phyloP scores from a whole-genome alignment of 2,113 vertebrate genomes.

The Lota lota region DNA sequence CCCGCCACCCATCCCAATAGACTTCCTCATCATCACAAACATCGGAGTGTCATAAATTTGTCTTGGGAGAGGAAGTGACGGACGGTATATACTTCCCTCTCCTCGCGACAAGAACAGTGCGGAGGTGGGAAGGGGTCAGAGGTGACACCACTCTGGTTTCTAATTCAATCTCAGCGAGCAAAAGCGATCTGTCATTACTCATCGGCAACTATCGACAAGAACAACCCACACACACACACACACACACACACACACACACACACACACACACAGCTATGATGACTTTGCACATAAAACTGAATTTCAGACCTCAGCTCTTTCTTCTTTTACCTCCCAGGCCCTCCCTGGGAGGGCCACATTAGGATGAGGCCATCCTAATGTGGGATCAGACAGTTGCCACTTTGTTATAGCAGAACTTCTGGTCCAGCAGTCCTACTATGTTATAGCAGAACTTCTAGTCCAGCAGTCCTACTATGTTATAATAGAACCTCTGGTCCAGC shows the following conservation, averaged over 20 bases:
- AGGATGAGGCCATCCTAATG: no score
- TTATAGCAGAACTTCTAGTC: no score
- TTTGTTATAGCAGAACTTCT: no score
- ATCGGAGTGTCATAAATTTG: constrained; percentile 32
- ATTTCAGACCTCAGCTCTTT: constrained; percentile 16
- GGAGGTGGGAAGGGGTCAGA: constrained; percentile 50
- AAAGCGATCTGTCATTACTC: constrained; percentile 66
- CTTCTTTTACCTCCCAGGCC: constrained; percentile 42
- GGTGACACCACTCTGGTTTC: constrained; percentile 54
- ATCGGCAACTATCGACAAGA: constrained; percentile 53
- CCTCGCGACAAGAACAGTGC: constrained; percentile 14
- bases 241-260: background rate
- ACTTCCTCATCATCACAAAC: constrained; percentile 27
- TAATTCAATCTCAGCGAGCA: constrained; percentile 65
- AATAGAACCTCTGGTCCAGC: no score
- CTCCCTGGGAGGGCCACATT: constrained; percentile 46
- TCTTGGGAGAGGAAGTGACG: background rate
- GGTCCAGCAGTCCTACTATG: no score
- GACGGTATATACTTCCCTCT: constrained; percentile 32
- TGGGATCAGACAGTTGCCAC: no score
- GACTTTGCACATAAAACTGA: constrained; percentile 38
- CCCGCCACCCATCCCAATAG: constrained; percentile 10
- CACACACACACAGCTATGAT: constrained; percentile 12
- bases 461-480: no score
- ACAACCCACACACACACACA: background rate